Conservation (phyloP, 2,113 vertebrate species). For the Pyxicephalus adspersus region DNA sequence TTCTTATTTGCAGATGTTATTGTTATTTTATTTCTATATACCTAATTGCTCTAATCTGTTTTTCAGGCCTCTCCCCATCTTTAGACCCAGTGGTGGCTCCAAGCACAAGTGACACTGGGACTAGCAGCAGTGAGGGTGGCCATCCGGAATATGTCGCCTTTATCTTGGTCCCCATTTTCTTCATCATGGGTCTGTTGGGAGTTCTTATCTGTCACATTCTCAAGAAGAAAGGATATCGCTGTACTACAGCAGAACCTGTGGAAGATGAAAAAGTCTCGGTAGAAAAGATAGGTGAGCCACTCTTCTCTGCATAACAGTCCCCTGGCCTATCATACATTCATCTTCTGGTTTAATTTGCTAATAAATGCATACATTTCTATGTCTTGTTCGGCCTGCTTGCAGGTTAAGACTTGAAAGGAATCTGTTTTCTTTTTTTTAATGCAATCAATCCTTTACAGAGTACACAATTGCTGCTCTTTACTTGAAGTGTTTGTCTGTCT, state of each 20-base stretch:
- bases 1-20: neutral
- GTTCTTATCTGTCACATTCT: slow-evolving; percentile 91
- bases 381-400: no score
- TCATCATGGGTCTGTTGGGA: slow-evolving; percentile 89
- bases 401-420: no score
- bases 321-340: no score
- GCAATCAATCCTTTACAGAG: no score
- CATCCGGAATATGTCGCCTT: slow-evolving; percentile 80
- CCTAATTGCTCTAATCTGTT: neutral
- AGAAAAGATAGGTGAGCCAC: slow-evolving; percentile 78
- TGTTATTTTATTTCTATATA: neutral
- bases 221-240: slow-evolving; percentile 93
- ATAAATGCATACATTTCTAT: no score
- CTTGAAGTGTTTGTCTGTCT: no score
- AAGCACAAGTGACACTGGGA: slow-evolving; percentile 45
- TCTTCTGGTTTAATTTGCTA: no score
- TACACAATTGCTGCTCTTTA: no score
- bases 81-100: slow-evolving; percentile 36
- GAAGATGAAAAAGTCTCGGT: slow-evolving; percentile 71
- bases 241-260: slow-evolving; percentile 83
- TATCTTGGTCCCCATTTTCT: slow-evolving; percentile 85
- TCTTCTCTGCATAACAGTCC: neutral
- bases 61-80: neutral
- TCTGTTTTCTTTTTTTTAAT: no score
- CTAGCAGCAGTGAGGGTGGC: slow-evolving; percentile 45